phyloP scores from a whole-genome alignment of 2,113 vertebrate genomes.

The Aldabrachelys gigantea region DNA sequence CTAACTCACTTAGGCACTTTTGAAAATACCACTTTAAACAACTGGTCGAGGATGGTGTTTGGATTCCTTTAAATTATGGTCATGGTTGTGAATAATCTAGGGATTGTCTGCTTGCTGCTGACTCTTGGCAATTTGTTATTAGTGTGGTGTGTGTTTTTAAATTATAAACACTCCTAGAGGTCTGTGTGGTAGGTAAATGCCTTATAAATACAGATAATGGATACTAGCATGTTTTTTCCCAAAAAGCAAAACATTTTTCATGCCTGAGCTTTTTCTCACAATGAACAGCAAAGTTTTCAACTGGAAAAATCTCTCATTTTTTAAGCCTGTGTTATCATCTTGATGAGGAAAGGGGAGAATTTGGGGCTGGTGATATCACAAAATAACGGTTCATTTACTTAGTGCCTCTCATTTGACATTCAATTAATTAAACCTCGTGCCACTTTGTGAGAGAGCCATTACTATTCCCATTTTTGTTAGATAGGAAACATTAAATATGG shows the following conservation, averaged over 20 bases:
- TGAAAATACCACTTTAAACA: background rate
- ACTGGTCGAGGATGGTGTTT: background rate
- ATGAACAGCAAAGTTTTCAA: background rate
- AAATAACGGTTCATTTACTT: background rate
- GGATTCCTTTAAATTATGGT: background rate
- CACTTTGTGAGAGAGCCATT: background rate
- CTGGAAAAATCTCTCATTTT: background rate
- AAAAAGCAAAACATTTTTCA: background rate
- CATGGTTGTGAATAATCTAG: background rate
- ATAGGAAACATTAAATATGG: background rate
- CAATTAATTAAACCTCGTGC: background rate
- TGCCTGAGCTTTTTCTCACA: background rate
- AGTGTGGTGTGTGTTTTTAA: background rate
- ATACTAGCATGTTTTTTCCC: background rate
- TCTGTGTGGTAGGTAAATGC: background rate
- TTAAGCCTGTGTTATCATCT: background rate
- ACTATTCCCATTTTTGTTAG: background rate
- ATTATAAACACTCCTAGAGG: background rate
- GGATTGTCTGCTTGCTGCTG: background rate
- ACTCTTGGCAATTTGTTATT: background rate
- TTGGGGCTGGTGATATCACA: background rate
- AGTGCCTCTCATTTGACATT: background rate
- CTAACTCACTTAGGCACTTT: background rate
- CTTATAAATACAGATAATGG: background rate
- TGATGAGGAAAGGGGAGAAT: background rate